Percentiles rank a stretch among this genome's conserved stretches.
phyloP scores from a whole-genome alignment of 1,140 invertebrate genomes.

The Chironomus tepperi region DNA sequence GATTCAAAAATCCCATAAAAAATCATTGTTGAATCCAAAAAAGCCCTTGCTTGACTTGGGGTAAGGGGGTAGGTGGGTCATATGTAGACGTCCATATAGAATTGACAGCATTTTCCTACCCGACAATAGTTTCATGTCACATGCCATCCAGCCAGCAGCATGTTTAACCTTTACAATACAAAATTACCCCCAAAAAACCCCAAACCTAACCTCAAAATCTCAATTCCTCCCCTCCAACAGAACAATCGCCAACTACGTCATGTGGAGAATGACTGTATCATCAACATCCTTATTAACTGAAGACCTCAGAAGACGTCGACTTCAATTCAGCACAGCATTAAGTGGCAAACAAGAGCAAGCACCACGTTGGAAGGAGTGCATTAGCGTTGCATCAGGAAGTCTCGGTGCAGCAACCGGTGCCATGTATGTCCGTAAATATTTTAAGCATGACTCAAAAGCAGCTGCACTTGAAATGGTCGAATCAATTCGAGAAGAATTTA shows the following conservation, averaged over 20 bases:
- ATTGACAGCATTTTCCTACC: too few species aligned
- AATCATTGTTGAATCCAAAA: too few species aligned
- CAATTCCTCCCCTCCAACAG: too few species aligned
- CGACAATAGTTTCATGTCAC: too few species aligned
- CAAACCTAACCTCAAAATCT: too few species aligned
- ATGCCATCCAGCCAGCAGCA: too few species aligned
- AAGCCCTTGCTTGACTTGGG: too few species aligned
- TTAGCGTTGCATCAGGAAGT: conserved; percentile 43
- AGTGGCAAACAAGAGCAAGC: conserved; percentile 45
- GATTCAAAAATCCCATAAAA: too few species aligned
- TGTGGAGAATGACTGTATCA: conserved; percentile 49
- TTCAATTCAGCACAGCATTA: conserved; percentile 47
- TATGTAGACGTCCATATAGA: too few species aligned
- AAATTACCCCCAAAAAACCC: too few species aligned
- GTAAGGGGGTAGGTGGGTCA: too few species aligned
- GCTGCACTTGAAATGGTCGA: conserved; percentile 56
- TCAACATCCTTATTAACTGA: conserved; percentile 48
- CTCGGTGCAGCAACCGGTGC: conserved; percentile 49
- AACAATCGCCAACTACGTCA: conserved; percentile 54
- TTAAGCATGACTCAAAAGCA: conserved; percentile 44
- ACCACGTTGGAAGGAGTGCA: conserved; percentile 50
- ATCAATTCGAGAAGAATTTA: conserved; percentile 50
- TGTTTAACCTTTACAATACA: too few species aligned
- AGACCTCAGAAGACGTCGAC: conserved; percentile 44
- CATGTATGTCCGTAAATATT: conserved; percentile 49